Percentiles rank a stretch among this genome's conserved stretches.
Evolutionary conservation across 2,888 invertebrate species (phyloP).

Genomic region (Clepsis dumicolana): DNA sequence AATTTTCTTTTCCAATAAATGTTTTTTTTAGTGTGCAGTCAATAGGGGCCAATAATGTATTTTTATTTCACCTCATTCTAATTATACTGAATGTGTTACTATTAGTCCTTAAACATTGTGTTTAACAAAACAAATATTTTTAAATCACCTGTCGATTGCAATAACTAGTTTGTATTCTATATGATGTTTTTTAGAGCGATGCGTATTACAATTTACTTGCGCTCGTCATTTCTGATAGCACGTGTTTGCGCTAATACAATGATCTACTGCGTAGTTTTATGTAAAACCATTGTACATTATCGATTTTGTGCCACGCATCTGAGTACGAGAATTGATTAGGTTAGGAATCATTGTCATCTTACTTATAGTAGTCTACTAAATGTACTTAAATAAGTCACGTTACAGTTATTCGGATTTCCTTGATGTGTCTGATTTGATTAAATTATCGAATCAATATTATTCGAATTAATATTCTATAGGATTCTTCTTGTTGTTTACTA

Average conservation of each 20-base stretch:
- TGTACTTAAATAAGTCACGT: background rate
- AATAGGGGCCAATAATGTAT: no score
- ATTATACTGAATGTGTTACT: no score
- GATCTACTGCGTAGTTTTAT: conserved; percentile 65
- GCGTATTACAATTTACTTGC: conserved; percentile 35
- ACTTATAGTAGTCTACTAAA: background rate
- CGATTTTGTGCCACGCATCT: conserved; percentile 46
- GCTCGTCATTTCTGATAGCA: conserved; percentile 34
- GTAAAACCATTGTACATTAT: conserved; percentile 58
- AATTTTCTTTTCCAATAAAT: background rate
- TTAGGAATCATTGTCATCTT: background rate
- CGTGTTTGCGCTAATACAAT: conserved; percentile 53
- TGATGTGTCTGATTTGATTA: background rate
- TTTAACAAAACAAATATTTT: no score
- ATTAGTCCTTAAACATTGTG: background rate
- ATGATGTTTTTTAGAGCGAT: conserved; percentile 12
- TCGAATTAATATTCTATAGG: no score
- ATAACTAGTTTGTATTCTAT: background rate
- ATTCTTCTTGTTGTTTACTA: no score
- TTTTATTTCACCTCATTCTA: no score
- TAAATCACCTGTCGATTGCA: no score
- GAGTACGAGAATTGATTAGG: background rate
- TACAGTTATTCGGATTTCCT: background rate
- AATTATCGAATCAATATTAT: background rate
- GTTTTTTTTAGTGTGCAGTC: no score